phyloP scores from a whole-genome alignment of 2,797 vertebrate species.

The Periparus ater region DNA sequence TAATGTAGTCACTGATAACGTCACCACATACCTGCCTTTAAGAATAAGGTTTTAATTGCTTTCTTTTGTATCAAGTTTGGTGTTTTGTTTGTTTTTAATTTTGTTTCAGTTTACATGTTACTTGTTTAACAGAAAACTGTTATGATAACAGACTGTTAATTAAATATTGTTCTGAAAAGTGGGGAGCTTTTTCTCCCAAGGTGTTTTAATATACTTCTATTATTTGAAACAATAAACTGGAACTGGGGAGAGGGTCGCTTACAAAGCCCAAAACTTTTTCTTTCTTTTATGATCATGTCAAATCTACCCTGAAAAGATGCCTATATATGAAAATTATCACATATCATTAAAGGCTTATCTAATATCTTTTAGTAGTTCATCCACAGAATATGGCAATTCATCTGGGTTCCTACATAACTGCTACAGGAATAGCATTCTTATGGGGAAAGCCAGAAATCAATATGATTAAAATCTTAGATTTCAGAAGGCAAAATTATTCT shows the following conservation, averaged over 20 bases:
- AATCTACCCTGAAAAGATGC: background rate
- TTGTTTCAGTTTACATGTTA: background rate
- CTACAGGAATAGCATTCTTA: background rate
- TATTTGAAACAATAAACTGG: background rate
- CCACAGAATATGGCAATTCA: background rate
- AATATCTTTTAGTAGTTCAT: background rate
- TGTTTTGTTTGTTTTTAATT: background rate
- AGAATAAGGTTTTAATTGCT: background rate
- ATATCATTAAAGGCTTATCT: background rate
- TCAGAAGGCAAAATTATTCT: background rate
- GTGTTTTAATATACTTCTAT: background rate
- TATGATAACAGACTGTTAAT: background rate
- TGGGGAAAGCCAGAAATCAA: background rate
- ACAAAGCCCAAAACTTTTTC: background rate
- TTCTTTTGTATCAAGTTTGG: background rate
- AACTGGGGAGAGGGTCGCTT: fast-evolving
- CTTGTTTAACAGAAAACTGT: background rate
- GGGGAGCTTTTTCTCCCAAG: background rate
- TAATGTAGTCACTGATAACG: background rate
- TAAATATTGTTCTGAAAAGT: background rate
- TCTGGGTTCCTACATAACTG: background rate
- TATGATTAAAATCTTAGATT: background rate
- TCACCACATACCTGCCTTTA: background rate
- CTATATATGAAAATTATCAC: background rate
- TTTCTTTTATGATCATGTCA: background rate